A percentile compares a stretch with the other conserved stretches of the same genome.
Conservation (phyloP, 2,888 invertebrate species). For the Sylvicola cinctus region DNA sequence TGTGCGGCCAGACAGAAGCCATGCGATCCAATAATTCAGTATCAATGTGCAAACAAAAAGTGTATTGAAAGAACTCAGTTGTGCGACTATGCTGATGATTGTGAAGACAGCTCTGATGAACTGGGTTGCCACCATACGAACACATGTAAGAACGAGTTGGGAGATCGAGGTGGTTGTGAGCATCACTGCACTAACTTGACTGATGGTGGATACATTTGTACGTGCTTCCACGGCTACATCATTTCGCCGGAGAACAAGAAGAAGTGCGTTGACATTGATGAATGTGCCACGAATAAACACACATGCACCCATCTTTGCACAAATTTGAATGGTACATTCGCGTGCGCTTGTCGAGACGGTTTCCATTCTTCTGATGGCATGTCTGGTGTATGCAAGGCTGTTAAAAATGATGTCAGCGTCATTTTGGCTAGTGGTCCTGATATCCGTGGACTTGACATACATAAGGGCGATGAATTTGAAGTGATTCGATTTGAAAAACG, state of each 20-base stretch:
- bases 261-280: slow-evolving; percentile 73
- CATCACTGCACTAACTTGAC: slow-evolving; percentile 78
- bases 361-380: slow-evolving; percentile 53
- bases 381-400: slow-evolving; percentile 65
- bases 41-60: slow-evolving; percentile 69
- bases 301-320: slow-evolving; percentile 86
- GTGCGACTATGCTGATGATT: slow-evolving; percentile 80
- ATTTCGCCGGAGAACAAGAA: slow-evolving; percentile 61
- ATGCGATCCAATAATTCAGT: slow-evolving; percentile 59
- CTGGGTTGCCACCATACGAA: slow-evolving; percentile 62
- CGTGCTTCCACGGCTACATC: slow-evolving; percentile 72
- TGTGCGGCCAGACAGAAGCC: slow-evolving; percentile 57
- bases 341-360: slow-evolving; percentile 70
- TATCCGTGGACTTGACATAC: slow-evolving; percentile 51
- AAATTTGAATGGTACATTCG: slow-evolving; percentile 77
- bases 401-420: slow-evolving; percentile 41
- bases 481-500: slow-evolving; percentile 70
- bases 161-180: slow-evolving; percentile 63
- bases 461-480: slow-evolving; percentile 47
- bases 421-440: slow-evolving; percentile 71
- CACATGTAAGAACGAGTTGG: slow-evolving; percentile 31
- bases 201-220: slow-evolving; percentile 71
- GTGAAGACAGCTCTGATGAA: slow-evolving; percentile 79
- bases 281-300: slow-evolving; percentile 62
- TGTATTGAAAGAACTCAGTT: slow-evolving; percentile 61